Evolutionary conservation across 2,113 vertebrate species (phyloP).

Genomic region (Axis porcinus): DNA sequence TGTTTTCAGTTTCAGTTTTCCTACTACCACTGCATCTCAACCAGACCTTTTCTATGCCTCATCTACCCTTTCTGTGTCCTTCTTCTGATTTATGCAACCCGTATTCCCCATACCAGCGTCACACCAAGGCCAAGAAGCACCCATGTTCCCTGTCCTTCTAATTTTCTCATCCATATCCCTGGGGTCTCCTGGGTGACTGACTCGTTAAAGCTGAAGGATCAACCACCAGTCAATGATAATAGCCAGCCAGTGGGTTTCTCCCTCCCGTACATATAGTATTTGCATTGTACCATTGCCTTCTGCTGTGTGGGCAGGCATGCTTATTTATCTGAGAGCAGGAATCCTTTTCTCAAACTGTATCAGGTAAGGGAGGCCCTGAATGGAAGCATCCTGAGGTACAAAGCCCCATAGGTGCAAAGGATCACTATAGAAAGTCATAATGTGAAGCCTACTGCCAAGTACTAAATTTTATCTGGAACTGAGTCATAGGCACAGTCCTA

Average conservation of each 20-base stretch:
- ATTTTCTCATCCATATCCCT: neutral
- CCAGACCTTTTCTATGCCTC: neutral
- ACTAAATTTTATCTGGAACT: conserved; percentile 4
- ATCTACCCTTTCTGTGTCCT: neutral
- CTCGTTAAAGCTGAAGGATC: neutral
- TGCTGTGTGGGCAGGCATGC: neutral
- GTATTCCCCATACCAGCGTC: neutral
- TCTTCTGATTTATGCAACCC: neutral
- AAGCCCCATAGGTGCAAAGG: neutral
- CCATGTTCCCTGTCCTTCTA: neutral
- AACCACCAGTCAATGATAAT: neutral
- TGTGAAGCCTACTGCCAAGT: neutral
- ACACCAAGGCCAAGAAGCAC: neutral
- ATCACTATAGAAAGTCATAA: neutral
- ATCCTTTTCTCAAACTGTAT: neutral
- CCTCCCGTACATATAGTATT: neutral
- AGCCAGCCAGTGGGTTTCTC: neutral
- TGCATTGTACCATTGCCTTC: neutral
- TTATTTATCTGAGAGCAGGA: neutral
- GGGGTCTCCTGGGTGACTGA: neutral
- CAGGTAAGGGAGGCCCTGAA: neutral
- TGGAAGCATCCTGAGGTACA: neutral
- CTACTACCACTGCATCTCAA: neutral
- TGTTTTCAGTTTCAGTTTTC: conserved; percentile 22
- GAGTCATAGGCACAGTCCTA: neutral